Evolutionary conservation across 2,888 invertebrate genomes (phyloP).

Genomic region (Flexamia atlantica): DNA sequence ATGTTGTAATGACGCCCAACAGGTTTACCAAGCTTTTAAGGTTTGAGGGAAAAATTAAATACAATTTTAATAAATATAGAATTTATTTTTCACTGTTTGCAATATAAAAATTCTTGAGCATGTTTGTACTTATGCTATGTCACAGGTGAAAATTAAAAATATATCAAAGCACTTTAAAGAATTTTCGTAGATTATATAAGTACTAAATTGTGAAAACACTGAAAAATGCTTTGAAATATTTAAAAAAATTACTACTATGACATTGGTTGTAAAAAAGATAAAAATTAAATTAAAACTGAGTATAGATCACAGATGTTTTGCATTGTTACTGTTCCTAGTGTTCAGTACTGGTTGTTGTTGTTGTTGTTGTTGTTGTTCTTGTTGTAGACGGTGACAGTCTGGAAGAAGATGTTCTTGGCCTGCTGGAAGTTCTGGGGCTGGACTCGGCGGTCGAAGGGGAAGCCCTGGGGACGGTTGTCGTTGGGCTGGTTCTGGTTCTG

Average conservation of each 20-base stretch:
- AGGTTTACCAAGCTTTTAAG: no score
- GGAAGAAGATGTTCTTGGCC: slow-evolving; percentile 80
- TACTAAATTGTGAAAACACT: not conserved
- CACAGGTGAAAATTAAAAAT: no score
- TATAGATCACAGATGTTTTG: slow-evolving; percentile 6
- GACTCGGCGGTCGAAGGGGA: slow-evolving; percentile 84
- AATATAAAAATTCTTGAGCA: no score
- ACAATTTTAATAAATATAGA: no score
- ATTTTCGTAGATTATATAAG: no score
- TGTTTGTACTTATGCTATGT: no score
- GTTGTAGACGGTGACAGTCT: slow-evolving; percentile 81
- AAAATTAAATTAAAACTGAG: slow-evolving; percentile 4
- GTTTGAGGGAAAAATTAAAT: no score
- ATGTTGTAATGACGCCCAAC: no score
- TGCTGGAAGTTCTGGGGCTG: slow-evolving; percentile 80
- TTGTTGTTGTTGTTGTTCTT: slow-evolving; percentile 74
- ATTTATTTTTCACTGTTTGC: no score
- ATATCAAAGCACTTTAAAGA: no score
- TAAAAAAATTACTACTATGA: not conserved
- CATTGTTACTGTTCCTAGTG: slow-evolving; percentile 6
- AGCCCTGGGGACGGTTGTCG: slow-evolving; percentile 83
- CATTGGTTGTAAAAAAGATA: no score
- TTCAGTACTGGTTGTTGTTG: slow-evolving; percentile 37
- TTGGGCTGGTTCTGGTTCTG: slow-evolving; percentile 77
- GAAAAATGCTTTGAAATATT: not conserved